Base-by-base conservation (phyloP, 2,113 vertebrate species). In the Brevimyrus niger region DNA sequence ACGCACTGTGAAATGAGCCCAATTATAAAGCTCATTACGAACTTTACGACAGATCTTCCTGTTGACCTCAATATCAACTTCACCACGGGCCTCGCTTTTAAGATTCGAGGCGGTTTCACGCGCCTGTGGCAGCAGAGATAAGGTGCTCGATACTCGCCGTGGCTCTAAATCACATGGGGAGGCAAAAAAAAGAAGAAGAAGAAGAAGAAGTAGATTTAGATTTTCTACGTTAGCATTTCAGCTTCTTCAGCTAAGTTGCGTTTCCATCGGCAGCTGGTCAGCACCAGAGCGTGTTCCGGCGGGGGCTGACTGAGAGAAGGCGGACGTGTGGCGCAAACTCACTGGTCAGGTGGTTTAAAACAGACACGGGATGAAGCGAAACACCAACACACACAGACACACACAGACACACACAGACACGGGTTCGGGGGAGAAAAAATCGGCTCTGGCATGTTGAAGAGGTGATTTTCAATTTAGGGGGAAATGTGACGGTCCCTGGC, bases 391-490 rank as follows among this genome's bases (percentile, higher is more conserved):
- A 27, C 44, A 35, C 15, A 38, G 35, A 23, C 9, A 23, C 82
- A 27, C 44, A 27, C 19, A 27, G n/a, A 84, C 46, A 10, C n/a
- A 44, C 82, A 48, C 44, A 27, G 47, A 27, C 47, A 84, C 4
- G 10, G n/a, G 19, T 48, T 50, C 10, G 46, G 44, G 47, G 23
- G 5, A 4, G 4, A 6, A 2, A 27, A 47, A 50, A 85, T 4
- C 21, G 1, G 73, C 19, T 19, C 5, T 15, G 2, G 73, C 31
- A 80, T 38, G 69, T 42, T 17, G 73, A 80, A 42, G 73, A 42
- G 73, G 73, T 42, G 73, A 80, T 80, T 80, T 80, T 80, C 73
- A 80, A 80, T 80, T 80, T 80, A 80, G 73, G 73, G 15, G 13
- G 19, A 80, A 19, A 42, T 42, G 73, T 35, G 73, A 80, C 73